Conservation (phyloP, 2,888 invertebrate species). For the Drosophila subsilvestris region DNA sequence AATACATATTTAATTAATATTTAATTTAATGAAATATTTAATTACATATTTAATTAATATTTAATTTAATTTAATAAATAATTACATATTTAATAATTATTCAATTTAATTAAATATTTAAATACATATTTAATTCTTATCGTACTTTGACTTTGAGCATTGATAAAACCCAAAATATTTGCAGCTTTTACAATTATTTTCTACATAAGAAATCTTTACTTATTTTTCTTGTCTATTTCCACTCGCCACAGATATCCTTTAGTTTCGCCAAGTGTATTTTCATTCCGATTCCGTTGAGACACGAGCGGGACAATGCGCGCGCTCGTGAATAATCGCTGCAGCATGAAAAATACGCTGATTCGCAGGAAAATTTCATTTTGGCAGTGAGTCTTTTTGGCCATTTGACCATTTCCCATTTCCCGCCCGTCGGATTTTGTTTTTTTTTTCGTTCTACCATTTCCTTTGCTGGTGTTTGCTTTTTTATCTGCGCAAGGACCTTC, state of each 20-base stretch:
- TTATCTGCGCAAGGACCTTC: constrained; percentile 60
- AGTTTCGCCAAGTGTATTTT: neutral
- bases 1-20: neutral
- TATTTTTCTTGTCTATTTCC: no score
- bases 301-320: neutral
- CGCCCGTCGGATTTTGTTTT: constrained; percentile 10
- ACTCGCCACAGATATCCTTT: neutral
- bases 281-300: constrained; percentile 3
- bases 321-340: constrained; percentile 75
- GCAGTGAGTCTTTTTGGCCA: constrained; percentile 21
- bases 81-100: no score
- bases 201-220: no score
- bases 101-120: neutral
- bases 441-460: constrained; percentile 19
- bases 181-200: no score
- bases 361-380: constrained; percentile 57
- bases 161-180: no score
- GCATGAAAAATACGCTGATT: constrained; percentile 79
- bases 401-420: neutral
- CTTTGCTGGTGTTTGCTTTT: constrained; percentile 52
- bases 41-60: neutral
- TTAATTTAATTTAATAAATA: no score
- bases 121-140: no score
- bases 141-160: no score
- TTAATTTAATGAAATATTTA: neutral